A percentile compares a stretch with the other conserved stretches of the same genome.
phyloP scores from a whole-genome alignment of 2,797 vertebrate species.

The Bufotes viridis region DNA sequence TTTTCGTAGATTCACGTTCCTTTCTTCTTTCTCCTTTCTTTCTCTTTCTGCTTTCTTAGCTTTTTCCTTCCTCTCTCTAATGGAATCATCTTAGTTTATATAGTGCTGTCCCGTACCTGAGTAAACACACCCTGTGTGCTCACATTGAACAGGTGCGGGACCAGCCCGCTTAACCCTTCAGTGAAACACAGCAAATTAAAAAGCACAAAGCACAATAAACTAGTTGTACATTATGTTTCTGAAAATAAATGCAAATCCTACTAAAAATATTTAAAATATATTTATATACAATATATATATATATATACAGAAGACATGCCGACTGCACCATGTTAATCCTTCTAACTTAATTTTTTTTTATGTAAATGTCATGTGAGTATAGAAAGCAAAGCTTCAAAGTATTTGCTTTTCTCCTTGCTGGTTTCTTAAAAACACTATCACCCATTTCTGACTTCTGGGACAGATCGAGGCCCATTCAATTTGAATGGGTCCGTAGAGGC shows the following conservation, averaged over 20 bases:
- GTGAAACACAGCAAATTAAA: not conserved
- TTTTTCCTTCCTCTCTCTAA: slow-evolving; percentile 26
- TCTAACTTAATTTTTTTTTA: not conserved
- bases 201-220: not conserved
- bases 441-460: not conserved
- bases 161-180: slow-evolving; percentile 60
- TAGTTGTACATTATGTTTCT: not conserved
- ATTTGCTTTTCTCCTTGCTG: not conserved
- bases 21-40: slow-evolving; percentile 2
- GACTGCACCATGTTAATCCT: not conserved
- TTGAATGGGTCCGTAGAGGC: no score
- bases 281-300: not conserved
- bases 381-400: not conserved
- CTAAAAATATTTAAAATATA: not conserved
- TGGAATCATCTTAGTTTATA: slow-evolving; percentile 61
- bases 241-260: not conserved
- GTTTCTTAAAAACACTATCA: not conserved
- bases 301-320: not conserved
- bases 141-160: slow-evolving; percentile 61
- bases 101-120: slow-evolving; percentile 61
- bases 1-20: not conserved
- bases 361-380: not conserved
- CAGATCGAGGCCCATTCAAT: no score
- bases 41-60: slow-evolving; percentile 27
- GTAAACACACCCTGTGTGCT: slow-evolving; percentile 63